These are phyloP conservation scores for Heterochromis multidens DNA, from an alignment of 2,113 vertebrate species.

Conservation along the genomic window DNA sequence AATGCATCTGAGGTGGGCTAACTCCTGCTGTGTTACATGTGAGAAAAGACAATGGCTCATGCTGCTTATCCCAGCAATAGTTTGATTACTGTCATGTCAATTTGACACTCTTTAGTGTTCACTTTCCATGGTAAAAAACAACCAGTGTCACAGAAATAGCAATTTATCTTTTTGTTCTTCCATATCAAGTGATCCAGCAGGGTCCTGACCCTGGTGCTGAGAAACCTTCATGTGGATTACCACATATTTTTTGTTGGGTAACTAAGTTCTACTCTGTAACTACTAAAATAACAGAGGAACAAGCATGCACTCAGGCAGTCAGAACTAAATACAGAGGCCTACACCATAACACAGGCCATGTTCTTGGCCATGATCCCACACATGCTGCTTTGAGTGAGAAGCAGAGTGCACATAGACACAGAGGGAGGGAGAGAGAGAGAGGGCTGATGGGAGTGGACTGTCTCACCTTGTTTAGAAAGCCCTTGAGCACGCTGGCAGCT, in stretches of 20 bases:
- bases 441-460: slow-evolving; percentile 5
- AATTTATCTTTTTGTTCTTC: neutral
- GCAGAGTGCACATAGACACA: neutral
- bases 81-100: neutral
- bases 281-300: neutral
- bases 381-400: neutral
- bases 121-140: neutral
- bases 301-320: neutral
- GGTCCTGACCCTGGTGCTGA: neutral
- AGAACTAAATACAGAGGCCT: neutral
- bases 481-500: slow-evolving; percentile 96
- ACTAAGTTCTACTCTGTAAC: neutral
- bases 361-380: neutral
- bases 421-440: neutral
- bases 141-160: neutral
- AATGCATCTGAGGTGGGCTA: neutral
- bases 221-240: neutral
- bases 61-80: neutral
- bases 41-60: neutral
- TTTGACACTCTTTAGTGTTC: neutral
- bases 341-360: neutral
- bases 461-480: slow-evolving; percentile 98
- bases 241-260: neutral
- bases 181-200: neutral
- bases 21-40: neutral